Base-by-base conservation (phyloP, 2,888 invertebrate species). In the Cynaeus angustus region DNA sequence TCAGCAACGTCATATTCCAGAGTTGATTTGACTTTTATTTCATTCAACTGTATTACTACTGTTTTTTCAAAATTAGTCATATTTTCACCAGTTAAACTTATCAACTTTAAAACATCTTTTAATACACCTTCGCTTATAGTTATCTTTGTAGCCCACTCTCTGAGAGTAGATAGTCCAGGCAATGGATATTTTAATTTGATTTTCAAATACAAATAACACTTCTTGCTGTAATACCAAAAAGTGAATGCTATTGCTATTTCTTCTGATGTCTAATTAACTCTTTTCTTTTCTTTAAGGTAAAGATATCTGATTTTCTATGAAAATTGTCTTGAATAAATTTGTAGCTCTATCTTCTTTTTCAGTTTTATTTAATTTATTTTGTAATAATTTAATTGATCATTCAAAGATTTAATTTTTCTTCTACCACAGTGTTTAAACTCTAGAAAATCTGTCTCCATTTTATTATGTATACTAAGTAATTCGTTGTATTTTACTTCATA, bases 71-170 rank as follows among this genome's bases (percentile, higher is more conserved):
- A 59, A 28, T 50, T 55, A 28, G 38, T 61, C 28, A 70, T 38
- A 6, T 65, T 52, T 68, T 70, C 66, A 12, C 66, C 70, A n/a
- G 71, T 66, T n/a, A 70, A 3, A 9, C 53, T 59, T 13, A 71
- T n/a, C 1, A 21, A 21, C 21, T 3, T 3, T 4, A 21, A 21
- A 3, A 21, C 21, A 21, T 1, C 4, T 4, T 21, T 21, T 4
- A 21, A 21, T 12, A 69, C 13, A 9, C 73, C 69, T 48, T 61
- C 48, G 2, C 53, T 45, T 13, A 71, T 7, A 38, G 43, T 55
- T 6, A 74, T 68, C 37, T 68, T 70, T 33, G 53, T 55, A 16
- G 72, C 72, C 73, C 72, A 74, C 10, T 50, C 41, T 45, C 64
- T 45, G 48, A 73, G 58, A 3, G 72, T 45, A 3, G 74, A 68